Evolutionary conservation across 2,888 invertebrate species (phyloP).

Genomic region (Leptinotarsa haldemani): DNA sequence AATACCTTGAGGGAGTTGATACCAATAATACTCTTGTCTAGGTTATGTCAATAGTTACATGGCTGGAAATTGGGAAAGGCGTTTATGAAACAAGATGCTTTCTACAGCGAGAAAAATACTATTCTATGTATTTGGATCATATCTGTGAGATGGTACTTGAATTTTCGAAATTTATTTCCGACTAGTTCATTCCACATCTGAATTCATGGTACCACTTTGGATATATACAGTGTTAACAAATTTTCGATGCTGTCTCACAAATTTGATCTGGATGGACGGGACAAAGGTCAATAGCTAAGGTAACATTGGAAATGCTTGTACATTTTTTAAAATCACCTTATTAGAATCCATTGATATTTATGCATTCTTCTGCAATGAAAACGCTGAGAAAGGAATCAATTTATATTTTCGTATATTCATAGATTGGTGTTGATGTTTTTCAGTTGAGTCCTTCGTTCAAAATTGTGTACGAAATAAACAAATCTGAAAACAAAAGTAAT

Average conservation of each 20-base stretch:
- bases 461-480: too few species aligned
- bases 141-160: slow-evolving; percentile 49
- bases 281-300: slow-evolving; percentile 62
- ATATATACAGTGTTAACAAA: not conserved
- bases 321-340: slow-evolving; percentile 56
- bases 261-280: slow-evolving; percentile 48
- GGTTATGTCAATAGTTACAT: not conserved
- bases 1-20: not conserved
- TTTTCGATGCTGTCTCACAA: slow-evolving; percentile 47
- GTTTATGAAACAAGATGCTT: slow-evolving; percentile 51
- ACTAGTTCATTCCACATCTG: not conserved
- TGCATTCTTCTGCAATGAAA: slow-evolving; percentile 59
- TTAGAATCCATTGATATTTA: slow-evolving; percentile 52
- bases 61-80: not conserved
- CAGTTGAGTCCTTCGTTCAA: not conserved
- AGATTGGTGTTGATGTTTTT: not conserved
- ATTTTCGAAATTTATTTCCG: too few species aligned
- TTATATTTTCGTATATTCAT: slow-evolving; percentile 45
- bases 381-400: slow-evolving; percentile 58
- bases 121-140: slow-evolving; percentile 48
- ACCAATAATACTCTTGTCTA: not conserved
- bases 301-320: slow-evolving; percentile 67
- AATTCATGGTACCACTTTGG: too few species aligned
- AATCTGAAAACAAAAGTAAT: too few species aligned
- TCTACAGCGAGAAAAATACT: slow-evolving; percentile 54